Base-by-base conservation (phyloP, 1,140 invertebrate genomes). In the Drosophila biarmipes region DNA sequence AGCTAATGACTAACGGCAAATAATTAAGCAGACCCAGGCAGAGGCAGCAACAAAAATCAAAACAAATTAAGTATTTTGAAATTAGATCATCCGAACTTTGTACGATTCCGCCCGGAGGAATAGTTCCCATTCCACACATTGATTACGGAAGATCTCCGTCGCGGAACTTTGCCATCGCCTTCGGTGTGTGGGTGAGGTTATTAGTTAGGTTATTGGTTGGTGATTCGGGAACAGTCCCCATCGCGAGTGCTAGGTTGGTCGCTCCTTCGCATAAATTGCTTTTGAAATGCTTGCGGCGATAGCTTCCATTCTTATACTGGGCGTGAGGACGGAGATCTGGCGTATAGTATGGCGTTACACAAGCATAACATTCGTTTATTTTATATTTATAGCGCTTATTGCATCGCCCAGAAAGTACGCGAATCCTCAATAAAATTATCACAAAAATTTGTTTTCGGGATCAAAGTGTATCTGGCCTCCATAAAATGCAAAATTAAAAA, bases 381-480 rank as follows among this genome's bases (percentile, higher is more conserved):
- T 69, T 71, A 73, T 90, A 90, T 90, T 87, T 90, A 80, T 90
- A 90, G 43, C 71, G 78, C 79, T 90, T 86, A 90, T 77, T 90
- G 82, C 86, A 86, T 90, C 75, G 86, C 19, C 49, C 48, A 43
- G 59, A 72, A 74, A 66, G 80, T 69, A 62, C 48, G 55, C 43
- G 40, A 75, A 73, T 62, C 68, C 73, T 64, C 59, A 79, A 79
- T 79, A 68, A 78, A 89, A 90, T 91, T 91, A 91, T 91, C 90
- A 86, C 79, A 74, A 73, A 75, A 76, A 74, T 74, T 89, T 72
- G 77, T 82, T 76, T 63, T 45, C 51, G 90, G 90, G 90, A 90
- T 91, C 89, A 91, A 91, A 91, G 90, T 91, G 80, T 91, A 91
- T 91, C 90, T 81, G 79, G 0, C 40, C 10, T 15, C 29, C 63